A percentile compares a stretch with the other conserved stretches of the same genome.
These are phyloP conservation scores for Tamandua tetradactyla DNA, from an alignment of 2,797 vertebrate species.

Conservation along the genomic window DNA sequence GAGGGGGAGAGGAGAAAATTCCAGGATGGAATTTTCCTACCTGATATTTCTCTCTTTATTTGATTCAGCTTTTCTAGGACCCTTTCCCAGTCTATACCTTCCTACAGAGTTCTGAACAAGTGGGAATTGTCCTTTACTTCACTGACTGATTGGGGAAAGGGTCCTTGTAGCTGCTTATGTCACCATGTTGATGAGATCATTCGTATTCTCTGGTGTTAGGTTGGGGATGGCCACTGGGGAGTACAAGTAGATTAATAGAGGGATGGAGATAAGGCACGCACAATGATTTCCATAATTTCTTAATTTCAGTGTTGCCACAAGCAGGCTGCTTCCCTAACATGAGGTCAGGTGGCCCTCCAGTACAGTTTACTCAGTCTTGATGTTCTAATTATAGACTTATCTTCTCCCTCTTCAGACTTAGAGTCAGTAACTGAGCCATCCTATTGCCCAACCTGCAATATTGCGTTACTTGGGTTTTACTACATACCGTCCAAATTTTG, in stretches of 20 bases:
- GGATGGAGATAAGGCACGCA: not conserved
- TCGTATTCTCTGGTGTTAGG: not conserved
- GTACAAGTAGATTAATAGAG: not conserved
- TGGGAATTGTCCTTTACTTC: too few relatives aligned
- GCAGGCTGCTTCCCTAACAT: not conserved
- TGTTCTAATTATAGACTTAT: not conserved
- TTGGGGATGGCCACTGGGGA: not conserved
- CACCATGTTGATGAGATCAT: too few relatives aligned
- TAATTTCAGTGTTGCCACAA: not conserved
- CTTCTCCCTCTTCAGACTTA: not conserved
- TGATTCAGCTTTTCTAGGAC: too few relatives aligned
- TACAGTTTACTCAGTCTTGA: not conserved
- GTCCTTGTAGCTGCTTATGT: too few relatives aligned
- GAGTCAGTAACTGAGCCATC: not conserved
- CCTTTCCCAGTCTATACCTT: too few relatives aligned
- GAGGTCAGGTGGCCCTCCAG: not conserved
- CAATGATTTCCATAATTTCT: not conserved
- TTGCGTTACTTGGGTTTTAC: not conserved
- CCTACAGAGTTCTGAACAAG: too few relatives aligned
- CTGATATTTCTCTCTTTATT: too few relatives aligned
- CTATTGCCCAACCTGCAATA: not conserved
- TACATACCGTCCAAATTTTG: not conserved
- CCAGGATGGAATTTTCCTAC: too few relatives aligned
- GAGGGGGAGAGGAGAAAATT: too few relatives aligned
- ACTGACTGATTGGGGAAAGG: too few relatives aligned